A percentile compares a stretch with the other conserved stretches of the same genome.
These are phyloP conservation scores for Corythaeola cristata DNA, from an alignment of 2,113 vertebrate species.

Conservation along the genomic window DNA sequence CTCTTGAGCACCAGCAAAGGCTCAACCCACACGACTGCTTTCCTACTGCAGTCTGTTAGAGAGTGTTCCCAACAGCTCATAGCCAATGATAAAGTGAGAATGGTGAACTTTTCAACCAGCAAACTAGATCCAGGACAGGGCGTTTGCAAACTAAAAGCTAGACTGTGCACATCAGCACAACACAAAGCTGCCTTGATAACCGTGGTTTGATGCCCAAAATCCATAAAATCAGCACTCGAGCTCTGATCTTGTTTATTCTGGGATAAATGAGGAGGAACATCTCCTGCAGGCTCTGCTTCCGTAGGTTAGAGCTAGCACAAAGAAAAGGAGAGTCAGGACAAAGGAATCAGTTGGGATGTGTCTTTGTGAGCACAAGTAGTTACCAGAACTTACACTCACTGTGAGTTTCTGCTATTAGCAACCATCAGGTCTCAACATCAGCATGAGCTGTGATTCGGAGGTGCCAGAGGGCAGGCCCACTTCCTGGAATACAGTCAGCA, in stretches of 20 bases:
- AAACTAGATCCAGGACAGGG: background rate
- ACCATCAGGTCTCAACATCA: background rate
- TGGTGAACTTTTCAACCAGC: background rate
- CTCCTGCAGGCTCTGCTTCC: background rate
- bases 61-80: background rate
- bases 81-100: background rate
- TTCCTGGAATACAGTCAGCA: background rate
- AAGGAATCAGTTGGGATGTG: background rate
- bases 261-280: background rate
- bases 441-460: background rate
- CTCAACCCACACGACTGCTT: background rate
- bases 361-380: background rate
- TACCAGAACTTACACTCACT: background rate
- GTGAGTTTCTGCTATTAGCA: background rate
- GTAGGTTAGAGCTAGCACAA: background rate
- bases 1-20: background rate
- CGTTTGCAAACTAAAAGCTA: background rate
- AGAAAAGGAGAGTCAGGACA: background rate
- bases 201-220: background rate
- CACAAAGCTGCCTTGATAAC: background rate
- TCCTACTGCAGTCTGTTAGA: background rate
- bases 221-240: rapidly evolving
- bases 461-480: background rate
- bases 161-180: background rate
- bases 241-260: background rate